Percentiles rank a stretch among this genome's conserved stretches.
phyloP scores from a whole-genome alignment of 2,797 vertebrate species.

The Furcifer pardalis region DNA sequence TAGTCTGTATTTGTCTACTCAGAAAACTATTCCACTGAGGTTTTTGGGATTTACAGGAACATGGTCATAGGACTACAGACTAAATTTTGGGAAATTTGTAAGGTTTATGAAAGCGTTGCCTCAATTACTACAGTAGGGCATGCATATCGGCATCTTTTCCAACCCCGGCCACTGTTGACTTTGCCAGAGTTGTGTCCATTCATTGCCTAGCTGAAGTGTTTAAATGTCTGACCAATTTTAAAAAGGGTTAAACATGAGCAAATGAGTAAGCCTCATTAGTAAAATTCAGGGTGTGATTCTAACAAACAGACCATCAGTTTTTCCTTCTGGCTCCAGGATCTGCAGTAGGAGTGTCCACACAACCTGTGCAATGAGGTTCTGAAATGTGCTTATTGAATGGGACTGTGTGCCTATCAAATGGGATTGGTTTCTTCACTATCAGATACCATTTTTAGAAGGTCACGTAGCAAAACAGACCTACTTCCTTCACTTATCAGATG shows the following conservation, averaged over 20 bases:
- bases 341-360: neutral
- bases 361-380: neutral
- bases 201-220: no score
- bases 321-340: neutral
- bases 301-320: neutral
- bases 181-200: no score
- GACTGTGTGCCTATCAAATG: no score
- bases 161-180: no score
- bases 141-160: no score
- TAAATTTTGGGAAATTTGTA: neutral
- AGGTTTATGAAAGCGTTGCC: neutral
- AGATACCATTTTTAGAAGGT: neutral
- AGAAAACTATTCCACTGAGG: neutral
- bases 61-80: neutral
- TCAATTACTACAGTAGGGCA: neutral
- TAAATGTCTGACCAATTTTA: no score
- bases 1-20: neutral
- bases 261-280: neutral
- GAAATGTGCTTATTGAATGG: neutral
- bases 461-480: neutral
- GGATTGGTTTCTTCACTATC: neutral
- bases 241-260: neutral
- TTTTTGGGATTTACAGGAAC: neutral
- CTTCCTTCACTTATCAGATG: rapidly evolving
- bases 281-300: neutral